Evolutionary conservation across 53 echinoderm and acorn worm species (phyloP), one percentile per base, ranked within the genome.

Genomic region (Echinarachnius parma): DNA sequence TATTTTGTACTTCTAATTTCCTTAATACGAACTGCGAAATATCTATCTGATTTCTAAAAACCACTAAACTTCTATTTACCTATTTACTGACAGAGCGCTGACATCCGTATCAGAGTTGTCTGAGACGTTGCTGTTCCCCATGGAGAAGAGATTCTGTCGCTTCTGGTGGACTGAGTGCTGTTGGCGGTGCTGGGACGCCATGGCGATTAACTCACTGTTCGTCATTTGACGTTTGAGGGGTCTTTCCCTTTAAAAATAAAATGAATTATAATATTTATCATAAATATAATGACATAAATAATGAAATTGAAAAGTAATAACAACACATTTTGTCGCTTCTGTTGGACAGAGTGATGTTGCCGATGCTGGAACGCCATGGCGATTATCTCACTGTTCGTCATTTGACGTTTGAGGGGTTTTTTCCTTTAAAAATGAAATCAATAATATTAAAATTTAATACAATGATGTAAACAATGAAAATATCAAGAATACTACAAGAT

Each of bases 341-440:
- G 0, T 26, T 56, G 55, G 37, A 19, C 16, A 0, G 31, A 52
- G 53, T 53, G 35, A 25, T 57, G 65, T 29, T 46, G 46, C 32
- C 57, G 74, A 42, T 72, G 57, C 34, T 72, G 74, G 9, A 57
- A 34, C 4, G 74, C 74, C 27, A 72, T 11, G 4, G 74, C 74
- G 33, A 72, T 72, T 44, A 72, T 28, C 24, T 72, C 74, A 9
- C 56, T 56, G 57, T 72, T 72, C 0, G 74, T 72, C 74, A 72
- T 54, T 16, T 37, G 55, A 3, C 74, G 74, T 9, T 23, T 22
- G 3, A 72, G 57, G 4, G 28, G 42, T 42, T 72, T 72, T 35
- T 57, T 57, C 42, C 68, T 68, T n/a, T n/a, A n/a, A n/a, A n/a
- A n/a, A n/a, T n/a, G n/a, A n/a, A n/a, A n/a, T n/a, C n/a, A n/a